Base-by-base conservation (phyloP, 2,888 invertebrate genomes). In the Zelleria hepariella region DNA sequence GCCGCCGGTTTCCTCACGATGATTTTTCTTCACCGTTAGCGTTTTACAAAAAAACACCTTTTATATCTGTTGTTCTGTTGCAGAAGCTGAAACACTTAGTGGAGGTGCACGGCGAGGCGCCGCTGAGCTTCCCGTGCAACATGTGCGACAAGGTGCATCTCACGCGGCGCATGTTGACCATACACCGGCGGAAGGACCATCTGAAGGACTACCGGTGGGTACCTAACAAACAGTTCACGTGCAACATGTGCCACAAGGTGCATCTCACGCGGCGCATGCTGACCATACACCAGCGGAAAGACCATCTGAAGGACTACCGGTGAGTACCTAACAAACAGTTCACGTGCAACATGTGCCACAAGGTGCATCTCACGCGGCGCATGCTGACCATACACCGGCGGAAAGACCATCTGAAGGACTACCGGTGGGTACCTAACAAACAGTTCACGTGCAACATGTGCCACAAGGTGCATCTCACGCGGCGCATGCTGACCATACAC, bases 51-150 rank as follows among this genome's bases (percentile, higher is more conserved):
- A n/a, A n/a, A n/a, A n/a, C n/a, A n/a, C n/a, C n/a, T n/a, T n/a
- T n/a, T n/a, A n/a, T n/a, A n/a, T n/a, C n/a, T n/a, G n/a, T n/a
- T n/a, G n/a, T n/a, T n/a, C n/a, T n/a, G n/a, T n/a, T 5, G 32
- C 86, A 87, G 65, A 86, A 86, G 62, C 61, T 86, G 66, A 86
- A 86, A 61, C 87, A 88, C 62, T 58, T 86, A 8, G 81, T 82
- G 0, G 85, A 85, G 58, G 86, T 79, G 2, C 87, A 88, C 60
- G 87, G 87, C 0, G 85, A 86, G 23, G 72, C 73, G 32, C 86
- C 86, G 0, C 59, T 83, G 20, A 70, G 72, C 1, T 82, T 86
- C 55, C 75, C 82, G 0, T 88, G 87, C 59, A 70, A 70, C 1
- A 64, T 77, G 67, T 88, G 87, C 42, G 81, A 83, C 0, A 74